These are phyloP conservation scores for Mylabris phalerata DNA, from an alignment of 1,140 invertebrate genomes.

Conservation along the genomic window DNA sequence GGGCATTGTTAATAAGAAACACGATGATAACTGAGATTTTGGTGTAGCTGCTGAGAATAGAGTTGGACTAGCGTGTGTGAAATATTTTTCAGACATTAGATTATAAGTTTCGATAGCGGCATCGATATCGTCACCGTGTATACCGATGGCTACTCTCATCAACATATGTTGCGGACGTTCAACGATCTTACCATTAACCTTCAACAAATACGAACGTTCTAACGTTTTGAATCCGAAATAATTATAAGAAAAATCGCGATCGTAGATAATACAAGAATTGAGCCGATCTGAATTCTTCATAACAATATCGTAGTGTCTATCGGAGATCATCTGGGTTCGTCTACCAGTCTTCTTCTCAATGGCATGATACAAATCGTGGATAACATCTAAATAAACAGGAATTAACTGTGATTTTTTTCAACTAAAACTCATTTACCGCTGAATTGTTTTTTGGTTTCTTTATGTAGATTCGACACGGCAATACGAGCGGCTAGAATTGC, in stretches of 20 bases:
- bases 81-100: slow-evolving; percentile 90
- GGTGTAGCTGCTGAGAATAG: slow-evolving; percentile 92
- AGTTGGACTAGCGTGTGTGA: slow-evolving; percentile 97
- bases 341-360: slow-evolving; percentile 65
- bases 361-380: slow-evolving; percentile 77
- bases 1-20: slow-evolving; percentile 91
- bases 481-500: slow-evolving; percentile 92
- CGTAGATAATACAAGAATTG: slow-evolving; percentile 96
- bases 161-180: slow-evolving; percentile 98
- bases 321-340: slow-evolving; percentile 76
- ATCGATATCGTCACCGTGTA: slow-evolving; percentile 92
- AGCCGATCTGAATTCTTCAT: slow-evolving; percentile 80
- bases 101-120: slow-evolving; percentile 96
- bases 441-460: slow-evolving; percentile 89
- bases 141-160: slow-evolving; percentile 95
- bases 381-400: slow-evolving; percentile 69
- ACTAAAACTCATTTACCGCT: slow-evolving; percentile 55
- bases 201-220: slow-evolving; percentile 91
- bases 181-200: slow-evolving; percentile 88
- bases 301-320: slow-evolving; percentile 77
- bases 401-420: no score
- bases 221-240: slow-evolving; percentile 99
- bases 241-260: slow-evolving; percentile 87
- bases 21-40: slow-evolving; percentile 89
- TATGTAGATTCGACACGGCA: slow-evolving; percentile 95